phyloP scores from a whole-genome alignment of 2,888 invertebrate species.

The Parelbella ahira region DNA sequence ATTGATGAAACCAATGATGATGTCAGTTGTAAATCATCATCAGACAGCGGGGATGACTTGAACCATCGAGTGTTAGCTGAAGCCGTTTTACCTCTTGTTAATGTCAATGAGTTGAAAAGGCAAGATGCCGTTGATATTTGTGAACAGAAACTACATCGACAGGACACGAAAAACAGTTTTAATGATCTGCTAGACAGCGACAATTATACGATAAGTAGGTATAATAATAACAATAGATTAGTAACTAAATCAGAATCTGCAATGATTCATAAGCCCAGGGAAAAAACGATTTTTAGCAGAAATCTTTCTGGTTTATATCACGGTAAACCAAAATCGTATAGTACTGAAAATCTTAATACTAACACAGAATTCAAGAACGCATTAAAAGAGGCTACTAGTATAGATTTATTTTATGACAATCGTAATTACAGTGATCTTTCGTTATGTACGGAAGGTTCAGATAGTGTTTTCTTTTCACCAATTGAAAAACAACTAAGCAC shows the following conservation, averaged over 20 bases:
- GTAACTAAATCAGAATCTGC: constrained; percentile 47
- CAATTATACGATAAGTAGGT: constrained; percentile 5
- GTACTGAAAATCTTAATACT: constrained; percentile 60
- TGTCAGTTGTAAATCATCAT: constrained; percentile 35
- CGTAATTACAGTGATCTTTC: constrained; percentile 51
- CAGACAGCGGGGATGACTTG: constrained; percentile 32
- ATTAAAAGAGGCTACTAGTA: constrained; percentile 65
- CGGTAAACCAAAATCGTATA: constrained; percentile 69
- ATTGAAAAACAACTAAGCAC: constrained; percentile 2
- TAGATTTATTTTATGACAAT: constrained; percentile 50
- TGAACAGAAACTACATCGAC: constrained; percentile 40
- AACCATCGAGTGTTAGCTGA: constrained; percentile 37
- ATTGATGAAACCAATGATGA: constrained; percentile 62
- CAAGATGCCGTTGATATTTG: constrained; percentile 57
- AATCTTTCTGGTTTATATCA: constrained; percentile 55
- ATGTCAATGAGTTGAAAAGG: constrained; percentile 50
- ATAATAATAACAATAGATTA: constrained; percentile 29
- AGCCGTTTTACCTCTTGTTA: constrained; percentile 42
- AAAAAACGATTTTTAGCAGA: constrained; percentile 50
- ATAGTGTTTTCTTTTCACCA: constrained; percentile 54
- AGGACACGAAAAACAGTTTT: constrained; percentile 40
- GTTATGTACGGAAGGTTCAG: constrained; percentile 57
- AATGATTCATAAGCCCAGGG: constrained; percentile 36
- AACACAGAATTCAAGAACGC: constrained; percentile 50
- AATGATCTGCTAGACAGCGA: constrained; percentile 33